Conservation (phyloP, 1,140 invertebrate genomes). For the Tigriopus japonicus region DNA sequence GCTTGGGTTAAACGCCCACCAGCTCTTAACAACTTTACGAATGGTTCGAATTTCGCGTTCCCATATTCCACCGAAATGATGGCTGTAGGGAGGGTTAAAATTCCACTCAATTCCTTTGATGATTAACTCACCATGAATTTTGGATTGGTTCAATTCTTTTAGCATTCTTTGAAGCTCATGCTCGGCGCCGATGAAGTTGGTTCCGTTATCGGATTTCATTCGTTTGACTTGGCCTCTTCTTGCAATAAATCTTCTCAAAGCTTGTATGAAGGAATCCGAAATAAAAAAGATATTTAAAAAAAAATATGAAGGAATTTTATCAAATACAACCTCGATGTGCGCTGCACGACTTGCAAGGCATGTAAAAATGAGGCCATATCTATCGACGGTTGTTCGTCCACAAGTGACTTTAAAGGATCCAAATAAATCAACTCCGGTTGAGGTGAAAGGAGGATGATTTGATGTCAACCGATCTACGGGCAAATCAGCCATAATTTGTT, state of each 20-base stretch:
- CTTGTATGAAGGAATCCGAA: slow-evolving; percentile 20
- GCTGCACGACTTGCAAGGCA: no score
- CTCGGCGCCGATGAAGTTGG: slow-evolving; percentile 21
- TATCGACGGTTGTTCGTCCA: no score
- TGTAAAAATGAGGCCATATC: no score
- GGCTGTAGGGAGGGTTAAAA: slow-evolving; percentile 18
- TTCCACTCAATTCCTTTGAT: slow-evolving; percentile 17
- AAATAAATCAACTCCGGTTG: no score
- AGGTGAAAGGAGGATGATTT: no score
- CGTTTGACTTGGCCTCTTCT: slow-evolving; percentile 18
- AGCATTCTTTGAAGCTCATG: slow-evolving; percentile 15
- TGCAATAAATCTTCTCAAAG: slow-evolving; percentile 21
- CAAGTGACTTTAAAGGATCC: no score
- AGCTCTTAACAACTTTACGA: slow-evolving; percentile 1
- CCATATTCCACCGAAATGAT: slow-evolving; percentile 20
- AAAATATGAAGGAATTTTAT: no score
- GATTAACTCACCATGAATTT: slow-evolving; percentile 3
- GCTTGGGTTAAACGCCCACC: no score
- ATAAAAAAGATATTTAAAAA: no score
- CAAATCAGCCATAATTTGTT: no score
- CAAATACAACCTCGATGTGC: no score
- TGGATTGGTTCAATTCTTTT: slow-evolving; percentile 10
- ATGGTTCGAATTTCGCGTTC: slow-evolving; percentile 17
- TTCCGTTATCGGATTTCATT: slow-evolving; percentile 22
- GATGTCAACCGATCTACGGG: no score